A percentile compares a stretch with the other conserved stretches of the same genome.
These are phyloP conservation scores for Lasioglossum albipes DNA, from an alignment of 1,140 invertebrate genomes.

Conservation along the genomic window DNA sequence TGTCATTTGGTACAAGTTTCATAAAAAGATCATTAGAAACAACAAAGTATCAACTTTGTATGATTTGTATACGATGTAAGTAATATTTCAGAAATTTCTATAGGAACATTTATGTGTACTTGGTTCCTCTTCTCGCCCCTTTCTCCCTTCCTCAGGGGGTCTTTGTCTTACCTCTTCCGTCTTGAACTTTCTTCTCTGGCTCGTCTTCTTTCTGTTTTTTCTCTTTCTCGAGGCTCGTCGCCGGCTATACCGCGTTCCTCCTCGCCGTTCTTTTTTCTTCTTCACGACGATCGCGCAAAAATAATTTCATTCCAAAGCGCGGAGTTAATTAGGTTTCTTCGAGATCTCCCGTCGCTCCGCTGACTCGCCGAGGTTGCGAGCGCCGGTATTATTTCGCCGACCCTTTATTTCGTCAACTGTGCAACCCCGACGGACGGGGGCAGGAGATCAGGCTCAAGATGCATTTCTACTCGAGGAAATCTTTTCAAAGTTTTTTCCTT, in stretches of 20 bases:
- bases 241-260: too few relatives aligned
- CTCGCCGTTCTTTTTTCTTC: not conserved
- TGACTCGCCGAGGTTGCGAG: slow-evolving; percentile 52
- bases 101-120: too few relatives aligned
- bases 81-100: too few relatives aligned
- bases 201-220: not conserved
- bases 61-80: too few relatives aligned
- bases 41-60: too few relatives aligned
- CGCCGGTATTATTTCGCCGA: slow-evolving; percentile 57
- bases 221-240: too few relatives aligned
- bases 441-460: slow-evolving; percentile 31
- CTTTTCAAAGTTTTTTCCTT: slow-evolving; percentile 44
- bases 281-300: slow-evolving; percentile 63
- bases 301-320: slow-evolving; percentile 69
- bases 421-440: slow-evolving; percentile 35
- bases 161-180: too few relatives aligned
- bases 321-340: slow-evolving; percentile 69
- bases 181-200: not conserved
- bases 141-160: too few relatives aligned
- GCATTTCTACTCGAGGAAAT: slow-evolving; percentile 31
- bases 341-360: slow-evolving; percentile 60
- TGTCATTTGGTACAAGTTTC: too few relatives aligned
- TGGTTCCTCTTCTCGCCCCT: too few relatives aligned
- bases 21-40: too few relatives aligned
- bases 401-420: slow-evolving; percentile 60